A percentile compares a stretch with the other conserved stretches of the same genome.
These are phyloP conservation scores for Carassius carassius DNA, from an alignment of 2,113 vertebrate species.

Conservation along the genomic window DNA sequence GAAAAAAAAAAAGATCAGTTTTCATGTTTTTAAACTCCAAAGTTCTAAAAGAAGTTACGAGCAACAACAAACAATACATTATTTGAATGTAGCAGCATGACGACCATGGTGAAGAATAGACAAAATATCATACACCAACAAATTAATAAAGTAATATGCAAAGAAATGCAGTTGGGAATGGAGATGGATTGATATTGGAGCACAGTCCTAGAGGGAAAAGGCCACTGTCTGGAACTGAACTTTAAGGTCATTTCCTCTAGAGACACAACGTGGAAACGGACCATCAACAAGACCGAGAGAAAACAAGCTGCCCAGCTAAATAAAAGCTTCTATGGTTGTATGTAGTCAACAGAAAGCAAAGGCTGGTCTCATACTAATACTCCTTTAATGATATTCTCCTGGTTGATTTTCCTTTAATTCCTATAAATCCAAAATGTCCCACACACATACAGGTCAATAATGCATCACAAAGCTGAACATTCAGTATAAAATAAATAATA, in stretches of 20 bases:
- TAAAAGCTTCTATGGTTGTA: not conserved
- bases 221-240: not conserved
- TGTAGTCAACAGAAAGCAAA: not conserved
- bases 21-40: too few species aligned
- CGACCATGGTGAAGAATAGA: too few species aligned
- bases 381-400: not conserved
- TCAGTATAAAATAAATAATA: not conserved
- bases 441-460: not conserved
- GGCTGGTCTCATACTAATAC: not conserved
- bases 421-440: not conserved
- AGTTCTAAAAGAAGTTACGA: too few species aligned
- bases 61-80: too few species aligned
- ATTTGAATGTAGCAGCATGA: too few species aligned
- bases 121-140: not conserved
- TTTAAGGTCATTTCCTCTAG: slow-evolving; percentile 5
- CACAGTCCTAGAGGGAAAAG: not conserved
- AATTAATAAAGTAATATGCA: not conserved
- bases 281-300: slow-evolving; percentile 22
- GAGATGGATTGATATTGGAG: not conserved
- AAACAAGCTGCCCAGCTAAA: slow-evolving; percentile 19
- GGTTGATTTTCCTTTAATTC: not conserved
- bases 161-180: not conserved
- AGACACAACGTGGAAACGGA: not conserved
- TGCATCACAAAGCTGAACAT: not conserved
- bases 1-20: not conserved